Conservation (phyloP, 2,888 invertebrate genomes). For the Salticus scenicus region DNA sequence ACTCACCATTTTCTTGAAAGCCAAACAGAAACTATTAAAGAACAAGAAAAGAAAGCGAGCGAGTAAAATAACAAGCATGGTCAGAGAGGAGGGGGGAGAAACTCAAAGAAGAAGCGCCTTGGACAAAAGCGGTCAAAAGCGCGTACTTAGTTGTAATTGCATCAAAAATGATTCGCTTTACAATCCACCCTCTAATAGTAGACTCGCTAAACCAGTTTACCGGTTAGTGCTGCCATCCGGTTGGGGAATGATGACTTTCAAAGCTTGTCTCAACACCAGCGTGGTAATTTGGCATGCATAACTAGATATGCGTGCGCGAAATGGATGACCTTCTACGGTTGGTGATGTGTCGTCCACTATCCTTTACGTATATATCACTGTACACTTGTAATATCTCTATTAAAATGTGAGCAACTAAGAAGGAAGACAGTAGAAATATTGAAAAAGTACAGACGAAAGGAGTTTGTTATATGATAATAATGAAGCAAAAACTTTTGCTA, state of each 20-base stretch:
- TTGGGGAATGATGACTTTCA: constrained; percentile 37
- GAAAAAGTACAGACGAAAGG: no score
- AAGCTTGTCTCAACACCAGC: constrained; percentile 36
- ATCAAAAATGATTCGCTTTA: constrained; percentile 50
- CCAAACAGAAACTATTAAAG: constrained; percentile 23
- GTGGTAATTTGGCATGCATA: constrained; percentile 57
- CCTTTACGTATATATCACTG: constrained; percentile 24
- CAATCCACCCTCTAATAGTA: constrained; percentile 56
- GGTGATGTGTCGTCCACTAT: constrained; percentile 13
- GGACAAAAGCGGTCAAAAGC: constrained; percentile 49
- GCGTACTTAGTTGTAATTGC: constrained; percentile 66
- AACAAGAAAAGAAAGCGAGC: constrained; percentile 25
- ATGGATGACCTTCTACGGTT: constrained; percentile 9
- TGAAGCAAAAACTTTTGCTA: no score
- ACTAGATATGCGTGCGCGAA: constrained; percentile 42
- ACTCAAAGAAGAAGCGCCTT: constrained; percentile 21
- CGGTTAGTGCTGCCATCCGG: constrained; percentile 59
- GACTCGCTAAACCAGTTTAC: constrained; percentile 68
- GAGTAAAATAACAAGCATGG: constrained; percentile 49
- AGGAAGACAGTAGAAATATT: background rate
- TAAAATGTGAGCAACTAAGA: background rate
- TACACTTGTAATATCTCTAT: background rate
- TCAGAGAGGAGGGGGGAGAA: constrained; percentile 11
- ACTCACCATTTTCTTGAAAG: constrained; percentile 29
- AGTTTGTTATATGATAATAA: no score